Conservation (phyloP, 2,888 invertebrate species). For the Gonocerus acuteangulatus region DNA sequence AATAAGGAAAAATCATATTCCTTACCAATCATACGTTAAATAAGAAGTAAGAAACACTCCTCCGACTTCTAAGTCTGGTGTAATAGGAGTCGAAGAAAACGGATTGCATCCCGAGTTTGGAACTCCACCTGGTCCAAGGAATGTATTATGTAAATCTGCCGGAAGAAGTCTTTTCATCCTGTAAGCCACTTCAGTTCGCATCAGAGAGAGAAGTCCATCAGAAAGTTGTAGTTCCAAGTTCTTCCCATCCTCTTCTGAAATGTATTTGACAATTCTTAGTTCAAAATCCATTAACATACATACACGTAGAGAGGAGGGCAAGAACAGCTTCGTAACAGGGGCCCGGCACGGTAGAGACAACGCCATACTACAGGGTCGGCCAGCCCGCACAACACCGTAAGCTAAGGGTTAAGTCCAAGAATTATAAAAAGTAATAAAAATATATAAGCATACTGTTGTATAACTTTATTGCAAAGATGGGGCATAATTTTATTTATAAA, state of each 20-base stretch:
- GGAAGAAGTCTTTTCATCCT: constrained; percentile 73
- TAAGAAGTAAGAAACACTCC: constrained; percentile 74
- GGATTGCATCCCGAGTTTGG: constrained; percentile 54
- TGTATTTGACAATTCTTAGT: neutral
- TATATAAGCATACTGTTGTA: too few relatives aligned
- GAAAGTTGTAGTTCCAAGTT: constrained; percentile 51
- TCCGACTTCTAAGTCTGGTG: constrained; percentile 63
- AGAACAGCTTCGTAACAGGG: too few relatives aligned
- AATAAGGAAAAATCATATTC: too few relatives aligned
- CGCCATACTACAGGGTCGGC: too few relatives aligned
- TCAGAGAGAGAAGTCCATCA: constrained; percentile 63
- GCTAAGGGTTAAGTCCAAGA: too few relatives aligned
- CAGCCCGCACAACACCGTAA: too few relatives aligned
- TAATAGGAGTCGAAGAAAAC: constrained; percentile 55
- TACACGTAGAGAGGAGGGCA: too few relatives aligned
- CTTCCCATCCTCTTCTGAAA: constrained; percentile 12
- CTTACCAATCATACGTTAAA: constrained; percentile 69
- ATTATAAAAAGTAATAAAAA: too few relatives aligned
- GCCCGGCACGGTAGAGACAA: too few relatives aligned
- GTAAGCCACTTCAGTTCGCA: constrained; percentile 66
- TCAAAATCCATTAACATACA: too few relatives aligned
- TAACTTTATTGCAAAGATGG: too few relatives aligned
- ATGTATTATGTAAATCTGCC: constrained; percentile 73
- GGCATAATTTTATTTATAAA: too few relatives aligned
- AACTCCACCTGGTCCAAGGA: constrained; percentile 42